These are phyloP conservation scores for Metopia argyrocephala DNA, from an alignment of 2,888 invertebrate species.

Conservation along the genomic window DNA sequence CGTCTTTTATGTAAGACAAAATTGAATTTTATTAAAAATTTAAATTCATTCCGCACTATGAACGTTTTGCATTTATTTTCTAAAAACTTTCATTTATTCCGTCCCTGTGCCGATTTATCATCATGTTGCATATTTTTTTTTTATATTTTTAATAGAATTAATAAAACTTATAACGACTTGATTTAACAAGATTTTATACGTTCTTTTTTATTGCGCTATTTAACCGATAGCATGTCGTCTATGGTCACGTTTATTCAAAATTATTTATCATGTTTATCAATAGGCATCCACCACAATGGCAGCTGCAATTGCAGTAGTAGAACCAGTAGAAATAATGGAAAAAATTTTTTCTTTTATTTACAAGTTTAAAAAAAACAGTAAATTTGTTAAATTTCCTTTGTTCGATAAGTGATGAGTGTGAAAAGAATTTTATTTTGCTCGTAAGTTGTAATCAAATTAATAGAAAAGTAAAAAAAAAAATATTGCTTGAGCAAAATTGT, in stretches of 20 bases:
- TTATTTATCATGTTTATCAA: constrained; percentile 32
- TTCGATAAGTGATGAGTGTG: not conserved
- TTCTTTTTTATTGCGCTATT: not conserved
- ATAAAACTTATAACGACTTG: constrained; percentile 44
- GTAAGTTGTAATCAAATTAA: not conserved
- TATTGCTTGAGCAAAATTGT: too few species aligned
- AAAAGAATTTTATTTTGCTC: too few species aligned
- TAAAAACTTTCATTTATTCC: constrained; percentile 57
- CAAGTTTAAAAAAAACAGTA: not conserved
- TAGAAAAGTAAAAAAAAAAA: not conserved
- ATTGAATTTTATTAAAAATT: constrained; percentile 49
- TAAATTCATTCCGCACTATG: constrained; percentile 52
- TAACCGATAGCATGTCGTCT: constrained; percentile 33
- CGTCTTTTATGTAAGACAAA: not conserved
- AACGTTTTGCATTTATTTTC: constrained; percentile 49
- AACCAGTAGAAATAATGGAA: not conserved
- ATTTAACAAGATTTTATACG: constrained; percentile 24
- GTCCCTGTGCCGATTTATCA: constrained; percentile 58
- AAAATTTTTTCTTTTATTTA: not conserved
- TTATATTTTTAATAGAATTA: not conserved
- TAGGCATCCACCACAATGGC: not conserved
- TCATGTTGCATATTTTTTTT: constrained; percentile 25
- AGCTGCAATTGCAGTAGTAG: not conserved
- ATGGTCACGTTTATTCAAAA: constrained; percentile 47
- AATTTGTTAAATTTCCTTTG: not conserved